Evolutionary conservation across 2,888 invertebrate species (phyloP), one percentile per base, ranked within the genome.

Genomic region (Drosophila mimica): DNA sequence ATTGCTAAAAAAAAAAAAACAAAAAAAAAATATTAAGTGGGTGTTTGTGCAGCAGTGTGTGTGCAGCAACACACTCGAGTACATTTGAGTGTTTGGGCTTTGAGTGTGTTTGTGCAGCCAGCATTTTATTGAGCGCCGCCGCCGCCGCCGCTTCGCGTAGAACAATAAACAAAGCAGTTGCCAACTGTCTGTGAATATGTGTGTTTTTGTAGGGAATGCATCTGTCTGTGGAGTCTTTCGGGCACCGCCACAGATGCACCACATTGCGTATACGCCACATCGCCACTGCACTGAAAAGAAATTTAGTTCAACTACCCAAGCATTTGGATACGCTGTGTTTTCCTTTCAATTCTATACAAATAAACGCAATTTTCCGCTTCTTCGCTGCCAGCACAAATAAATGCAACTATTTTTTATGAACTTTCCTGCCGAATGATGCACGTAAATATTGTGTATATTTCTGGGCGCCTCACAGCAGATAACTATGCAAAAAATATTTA

Each of bases 191-290:
- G 65, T 48, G 25, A 49, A 15, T 38, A 30, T 53, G 48, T 20
- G 71, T 62, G 25, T 25, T 20, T 36, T 25, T 53, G 20, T 53
- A 13, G 34, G 20, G 20, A 63, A 25, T 43, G 64, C 43, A 43
- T 15, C n/a, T 51, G 6, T 61, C 31, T 13, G 17, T 48, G 25
- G 17, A 31, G n/a, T 40, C 51, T 40, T 17, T 64, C 33, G 31
- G 67, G 73, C 71, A 25, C 20, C 25, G 46, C 7, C 13, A 13
- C 13, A 20, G 13, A 46, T 15, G 25, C 25, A 25, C 1, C 46
- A 76, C 62, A 81, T 89, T 82, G 79, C 84, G 85, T 79, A 86
- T 86, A 87, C 85, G 89, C 84, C 82, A 53, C 79, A 62, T n/a
- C n/a, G 74, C 46, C 40, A 60, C 51, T 46, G 53, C 61, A 46